Base-by-base conservation (phyloP, 2,113 vertebrate species). In the Penelope pileata region DNA sequence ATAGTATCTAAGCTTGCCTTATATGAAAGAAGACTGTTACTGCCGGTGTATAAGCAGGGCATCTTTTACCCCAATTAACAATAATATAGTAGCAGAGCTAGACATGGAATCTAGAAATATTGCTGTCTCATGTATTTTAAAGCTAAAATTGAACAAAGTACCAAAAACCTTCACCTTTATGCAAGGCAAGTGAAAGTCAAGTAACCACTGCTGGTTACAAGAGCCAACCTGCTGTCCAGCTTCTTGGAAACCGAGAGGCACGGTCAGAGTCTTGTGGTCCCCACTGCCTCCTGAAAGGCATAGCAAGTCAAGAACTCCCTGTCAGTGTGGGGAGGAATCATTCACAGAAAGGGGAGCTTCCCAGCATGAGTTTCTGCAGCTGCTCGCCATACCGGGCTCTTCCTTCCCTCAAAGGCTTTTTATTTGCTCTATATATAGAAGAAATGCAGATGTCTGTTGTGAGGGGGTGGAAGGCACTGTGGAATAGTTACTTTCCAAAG, bases 391-490 rank as follows among this genome's bases (percentile, higher is more conserved):
- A 42, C 34, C 3, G 1, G 50, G 48, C 36, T 76, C 36, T 88
- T 91, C 53, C 69, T 72, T 73, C 47, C 42, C 79, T 88, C 82
- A 66, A 60, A 95, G 42, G 7, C 53, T 83, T 86, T 68, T 53
- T 88, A 85, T 90, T 83, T 72, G 17, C 2, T 73, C 48, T 91
- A 58, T 83, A 60, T 88, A 75, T 92, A 80, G 88, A 88, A 66
- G 58, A 94, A 93, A 90, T 93, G 90, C 92, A 95, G 90, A 88
- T 93, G 87, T 93, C 43, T 85, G 53, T 60, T 80, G 40, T 66
- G 82, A 90, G 85, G 40, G 70, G n/a, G 66, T 83, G 88, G 82
- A 76, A 90, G 16, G 30, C 70, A 51, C 42, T 64, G 67, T 23
- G 1, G 34, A 91, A 73, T 29, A 68, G 36, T 50, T 83, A 67